Percentiles rank a stretch among this genome's conserved stretches.
These are phyloP conservation scores for Ophion obscuratus DNA, from an alignment of 2,888 invertebrate genomes.

Conservation along the genomic window DNA sequence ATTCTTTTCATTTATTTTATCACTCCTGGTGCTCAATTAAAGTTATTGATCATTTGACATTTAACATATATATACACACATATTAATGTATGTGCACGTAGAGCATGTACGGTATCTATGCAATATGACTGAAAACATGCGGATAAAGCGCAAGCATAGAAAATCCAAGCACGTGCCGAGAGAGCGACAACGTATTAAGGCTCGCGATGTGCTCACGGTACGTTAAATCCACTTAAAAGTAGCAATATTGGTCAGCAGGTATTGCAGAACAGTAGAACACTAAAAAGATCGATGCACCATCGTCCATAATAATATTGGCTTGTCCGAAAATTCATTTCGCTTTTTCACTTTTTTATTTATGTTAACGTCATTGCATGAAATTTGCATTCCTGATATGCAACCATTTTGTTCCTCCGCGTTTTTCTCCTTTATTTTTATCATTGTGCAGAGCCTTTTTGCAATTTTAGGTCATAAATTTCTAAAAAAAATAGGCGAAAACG, in stretches of 20 bases:
- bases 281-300: neutral
- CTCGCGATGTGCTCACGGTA: conserved; percentile 18
- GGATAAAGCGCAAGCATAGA: conserved; percentile 34
- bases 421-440: no score
- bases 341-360: neutral
- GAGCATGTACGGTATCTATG: neutral
- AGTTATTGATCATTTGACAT: no score
- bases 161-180: conserved; percentile 42
- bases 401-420: no score
- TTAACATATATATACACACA: neutral
- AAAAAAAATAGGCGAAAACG: no score
- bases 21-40: no score
- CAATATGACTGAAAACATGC: conserved; percentile 9
- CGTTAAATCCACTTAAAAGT: conserved; percentile 33
- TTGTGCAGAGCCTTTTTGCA: no score
- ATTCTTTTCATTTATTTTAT: neutral
- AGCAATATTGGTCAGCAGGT: conserved; percentile 39
- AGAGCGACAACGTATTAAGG: conserved; percentile 45
- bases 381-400: neutral
- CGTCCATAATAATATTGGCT: conserved; percentile 4
- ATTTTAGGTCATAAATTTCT: no score
- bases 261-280: neutral
- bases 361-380: neutral
- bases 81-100: neutral
- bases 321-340: neutral